Evolutionary conservation across 1,140 invertebrate species (phyloP), one percentile per base, ranked within the genome.

Genomic region (Trissolcus basalis): DNA sequence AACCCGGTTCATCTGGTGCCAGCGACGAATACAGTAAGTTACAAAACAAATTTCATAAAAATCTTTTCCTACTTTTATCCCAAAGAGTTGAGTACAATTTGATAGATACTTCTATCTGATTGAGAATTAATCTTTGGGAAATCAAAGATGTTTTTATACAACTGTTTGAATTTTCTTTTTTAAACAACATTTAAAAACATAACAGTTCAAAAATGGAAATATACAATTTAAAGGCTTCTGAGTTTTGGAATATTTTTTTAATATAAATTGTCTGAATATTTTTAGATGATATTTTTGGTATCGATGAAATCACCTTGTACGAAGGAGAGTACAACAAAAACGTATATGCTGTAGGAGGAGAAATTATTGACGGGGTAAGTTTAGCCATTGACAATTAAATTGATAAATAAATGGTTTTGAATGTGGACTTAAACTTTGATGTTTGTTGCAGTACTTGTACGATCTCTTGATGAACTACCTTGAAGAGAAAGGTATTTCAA

Each of bases 381-480:
- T 60, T 9, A 49, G 48, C 16, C 13, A 14, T 13, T 44, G n/a
- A n/a, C n/a, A n/a, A n/a, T n/a, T n/a, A n/a, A n/a, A n/a, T n/a
- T n/a, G n/a, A n/a, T n/a, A n/a, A n/a, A n/a, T n/a, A n/a, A 43
- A 43, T 43, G 4, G 39, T 68, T 49, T 35, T 41, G 7, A 45
- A 54, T 27, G 9, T 55, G 49, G 5, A 15, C 12, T 39, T 36
- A 44, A 43, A 67, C 53, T 54, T 80, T 78, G 78, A 80, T 68
- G 79, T 84, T 76, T 86, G 5, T 92, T 92, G 10, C 89, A 96
- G 95, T 96, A 96, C 83, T 88, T 98, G 16, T 98, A 98, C 83
- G 97, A 98, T 86, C 90, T 98, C 14, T 88, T 98, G 43, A 96
- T 98, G 94, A 97, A 97, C 81, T 91, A 96, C 63, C 89, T 98